A percentile compares a stretch with the other conserved stretches of the same genome.
Conservation (phyloP, 2,113 vertebrate genomes). For the Phyllostomus hastatus region DNA sequence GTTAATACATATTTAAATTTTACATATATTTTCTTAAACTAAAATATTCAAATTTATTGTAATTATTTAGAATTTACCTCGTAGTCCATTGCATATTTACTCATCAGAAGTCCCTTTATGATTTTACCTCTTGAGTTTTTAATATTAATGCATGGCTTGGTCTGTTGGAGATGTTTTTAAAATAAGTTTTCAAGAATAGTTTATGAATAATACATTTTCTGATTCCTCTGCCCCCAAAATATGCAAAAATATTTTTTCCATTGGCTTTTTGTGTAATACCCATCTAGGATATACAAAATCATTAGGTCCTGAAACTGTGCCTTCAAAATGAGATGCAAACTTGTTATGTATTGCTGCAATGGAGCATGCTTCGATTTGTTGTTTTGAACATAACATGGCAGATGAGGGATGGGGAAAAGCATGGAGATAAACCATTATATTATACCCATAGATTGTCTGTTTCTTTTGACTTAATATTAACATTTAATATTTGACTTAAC, state of each 20-base stretch:
- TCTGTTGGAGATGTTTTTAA: not conserved
- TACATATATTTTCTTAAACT: not conserved
- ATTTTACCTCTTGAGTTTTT: not conserved
- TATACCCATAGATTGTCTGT: not conserved
- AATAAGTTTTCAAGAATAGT: not conserved
- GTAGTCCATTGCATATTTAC: not conserved
- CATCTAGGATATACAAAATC: not conserved
- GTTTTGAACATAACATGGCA: not conserved
- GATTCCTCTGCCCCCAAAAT: not conserved
- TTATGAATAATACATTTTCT: not conserved
- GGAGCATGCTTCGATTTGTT: not conserved
- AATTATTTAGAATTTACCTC: slow-evolving; percentile 3
- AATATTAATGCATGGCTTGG: not conserved
- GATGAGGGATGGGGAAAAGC: rapidly evolving
- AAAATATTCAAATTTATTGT: not conserved
- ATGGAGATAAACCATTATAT: not conserved
- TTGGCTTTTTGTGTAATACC: not conserved
- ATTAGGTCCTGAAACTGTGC: not conserved
- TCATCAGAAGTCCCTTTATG: not conserved
- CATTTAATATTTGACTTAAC: too few relatives aligned
- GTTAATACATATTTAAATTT: not conserved
- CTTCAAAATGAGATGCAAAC: not conserved
- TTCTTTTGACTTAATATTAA: not conserved
- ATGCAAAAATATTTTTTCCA: not conserved
- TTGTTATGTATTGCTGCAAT: not conserved